Percentiles rank a stretch among this genome's conserved stretches.
These are phyloP conservation scores for Kradibia gibbosae DNA, from an alignment of 1,140 invertebrate species.

Conservation along the genomic window DNA sequence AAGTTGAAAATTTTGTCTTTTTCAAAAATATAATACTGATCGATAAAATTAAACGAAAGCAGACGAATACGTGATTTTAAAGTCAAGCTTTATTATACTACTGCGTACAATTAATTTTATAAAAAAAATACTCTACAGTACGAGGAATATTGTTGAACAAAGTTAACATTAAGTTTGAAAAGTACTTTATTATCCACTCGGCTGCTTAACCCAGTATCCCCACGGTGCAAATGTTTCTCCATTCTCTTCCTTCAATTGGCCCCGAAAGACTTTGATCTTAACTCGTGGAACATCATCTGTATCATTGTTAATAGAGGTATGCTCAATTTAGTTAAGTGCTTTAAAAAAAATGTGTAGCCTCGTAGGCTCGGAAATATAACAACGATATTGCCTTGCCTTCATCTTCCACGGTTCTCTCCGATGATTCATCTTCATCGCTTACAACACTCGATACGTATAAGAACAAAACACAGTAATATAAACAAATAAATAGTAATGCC, in stretches of 20 bases:
- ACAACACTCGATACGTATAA: not conserved
- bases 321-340: too few relatives aligned
- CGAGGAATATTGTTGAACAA: too few relatives aligned
- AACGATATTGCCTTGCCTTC: constrained; percentile 6
- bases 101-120: not conserved
- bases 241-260: constrained; percentile 76
- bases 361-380: not conserved
- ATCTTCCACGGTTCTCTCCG: not conserved
- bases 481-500: not conserved
- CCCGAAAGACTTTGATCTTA: constrained; percentile 82
- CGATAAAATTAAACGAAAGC: too few relatives aligned
- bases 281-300: constrained; percentile 74
- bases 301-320: too few relatives aligned
- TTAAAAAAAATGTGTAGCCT: too few relatives aligned
- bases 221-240: constrained; percentile 77
- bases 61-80: too few relatives aligned
- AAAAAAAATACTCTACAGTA: not conserved
- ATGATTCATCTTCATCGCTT: not conserved
- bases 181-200: constrained; percentile 54
- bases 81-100: too few relatives aligned
- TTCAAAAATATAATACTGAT: too few relatives aligned
- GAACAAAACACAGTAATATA: not conserved
- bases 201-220: constrained; percentile 84
- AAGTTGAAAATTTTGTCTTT: too few relatives aligned
- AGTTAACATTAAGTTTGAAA: not conserved